A percentile compares a stretch with the other conserved stretches of the same genome.
Evolutionary conservation across 2,797 vertebrate species (phyloP).

Genomic region (Yasuhikotakia modesta): DNA sequence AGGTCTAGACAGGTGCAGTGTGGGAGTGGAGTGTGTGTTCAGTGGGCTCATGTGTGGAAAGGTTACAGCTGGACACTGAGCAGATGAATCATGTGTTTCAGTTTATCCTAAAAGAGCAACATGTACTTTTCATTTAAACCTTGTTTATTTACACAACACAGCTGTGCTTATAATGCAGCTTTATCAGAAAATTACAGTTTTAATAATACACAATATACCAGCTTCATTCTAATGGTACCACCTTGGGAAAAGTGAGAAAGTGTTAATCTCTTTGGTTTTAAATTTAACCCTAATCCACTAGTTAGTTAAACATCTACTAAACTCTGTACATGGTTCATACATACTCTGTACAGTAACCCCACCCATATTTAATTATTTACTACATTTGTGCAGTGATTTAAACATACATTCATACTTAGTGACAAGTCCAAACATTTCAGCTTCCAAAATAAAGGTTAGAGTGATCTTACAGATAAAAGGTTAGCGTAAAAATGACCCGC

Average conservation of each 20-base stretch:
- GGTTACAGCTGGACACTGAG: slow-evolving; percentile 16
- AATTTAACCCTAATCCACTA: too few relatives aligned
- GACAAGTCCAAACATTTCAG: too few relatives aligned
- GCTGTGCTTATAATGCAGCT: not conserved
- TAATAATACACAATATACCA: not conserved
- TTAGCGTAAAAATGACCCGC: slow-evolving; percentile 1
- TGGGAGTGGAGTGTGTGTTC: slow-evolving; percentile 27
- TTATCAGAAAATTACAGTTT: not conserved
- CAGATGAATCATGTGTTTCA: slow-evolving; percentile 33
- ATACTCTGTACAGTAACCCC: too few relatives aligned
- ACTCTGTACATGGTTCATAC: not conserved
- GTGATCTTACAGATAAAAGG: not conserved
- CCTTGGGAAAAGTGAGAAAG: not conserved
- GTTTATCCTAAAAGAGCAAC: not conserved
- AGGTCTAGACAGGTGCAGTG: slow-evolving; percentile 30
- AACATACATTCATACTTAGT: not conserved
- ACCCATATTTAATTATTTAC: not conserved
- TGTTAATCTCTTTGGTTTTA: not conserved
- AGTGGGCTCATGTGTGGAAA: slow-evolving; percentile 13
- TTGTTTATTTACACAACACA: not conserved
- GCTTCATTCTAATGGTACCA: not conserved
- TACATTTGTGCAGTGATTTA: not conserved
- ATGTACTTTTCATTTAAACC: not conserved
- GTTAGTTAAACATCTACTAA: not conserved
- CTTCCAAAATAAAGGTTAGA: not conserved